Conservation (phyloP, 2,888 invertebrate genomes). For the Polydrusus tereticollis region DNA sequence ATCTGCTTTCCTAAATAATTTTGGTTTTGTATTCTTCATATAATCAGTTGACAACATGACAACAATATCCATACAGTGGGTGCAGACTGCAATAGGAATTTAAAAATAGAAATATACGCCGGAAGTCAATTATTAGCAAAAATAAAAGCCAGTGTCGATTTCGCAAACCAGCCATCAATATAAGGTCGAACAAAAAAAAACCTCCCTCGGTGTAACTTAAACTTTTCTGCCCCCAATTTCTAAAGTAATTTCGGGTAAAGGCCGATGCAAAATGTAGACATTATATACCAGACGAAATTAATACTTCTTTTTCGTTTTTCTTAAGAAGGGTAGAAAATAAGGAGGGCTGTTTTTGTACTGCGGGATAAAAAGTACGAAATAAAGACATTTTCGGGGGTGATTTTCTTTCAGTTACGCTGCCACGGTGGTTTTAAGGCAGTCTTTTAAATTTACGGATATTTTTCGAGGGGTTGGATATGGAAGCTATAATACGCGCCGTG, state of each 20-base stretch:
- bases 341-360: constrained; percentile 48
- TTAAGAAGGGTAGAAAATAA: constrained; percentile 53
- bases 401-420: constrained; percentile 35
- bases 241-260: constrained; percentile 42
- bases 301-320: constrained; percentile 63
- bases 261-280: constrained; percentile 60
- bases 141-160: constrained; percentile 44
- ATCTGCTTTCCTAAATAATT: no score
- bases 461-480: constrained; percentile 5
- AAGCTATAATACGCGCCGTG: background rate
- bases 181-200: constrained; percentile 16
- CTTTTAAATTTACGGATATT: constrained; percentile 33
- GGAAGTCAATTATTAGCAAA: constrained; percentile 42
- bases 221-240: constrained; percentile 37
- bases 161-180: constrained; percentile 42
- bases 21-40: no score
- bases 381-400: constrained; percentile 43
- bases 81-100: background rate
- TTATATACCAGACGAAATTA: constrained; percentile 62
- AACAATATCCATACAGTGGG: no score
- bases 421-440: constrained; percentile 21
- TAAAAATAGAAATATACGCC: constrained; percentile 17
- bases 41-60: no score
- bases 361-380: constrained; percentile 45
- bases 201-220: constrained; percentile 40